phyloP scores from a whole-genome alignment of 2,888 invertebrate genomes.

The Cheilosia pagana region DNA sequence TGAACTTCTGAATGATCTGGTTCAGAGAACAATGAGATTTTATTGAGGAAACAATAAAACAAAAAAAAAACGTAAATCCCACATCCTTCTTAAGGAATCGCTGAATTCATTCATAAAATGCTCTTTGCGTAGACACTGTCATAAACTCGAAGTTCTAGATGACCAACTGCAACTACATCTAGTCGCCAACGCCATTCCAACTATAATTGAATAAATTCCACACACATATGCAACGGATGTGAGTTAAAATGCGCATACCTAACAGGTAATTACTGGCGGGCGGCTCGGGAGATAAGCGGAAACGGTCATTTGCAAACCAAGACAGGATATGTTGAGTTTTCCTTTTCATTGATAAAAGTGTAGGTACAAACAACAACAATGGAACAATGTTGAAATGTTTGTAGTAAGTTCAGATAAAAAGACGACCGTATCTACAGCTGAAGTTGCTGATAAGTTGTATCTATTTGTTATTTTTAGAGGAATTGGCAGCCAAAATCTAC shows the following conservation, averaged over 20 bases:
- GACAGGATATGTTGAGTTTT: not conserved
- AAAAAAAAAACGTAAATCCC: constrained; percentile 19
- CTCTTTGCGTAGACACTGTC: constrained; percentile 13
- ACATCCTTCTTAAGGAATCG: constrained; percentile 5
- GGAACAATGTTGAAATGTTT: not conserved
- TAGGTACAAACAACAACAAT: not conserved
- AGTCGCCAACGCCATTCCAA: constrained; percentile 42
- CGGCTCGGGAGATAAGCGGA: constrained; percentile 8
- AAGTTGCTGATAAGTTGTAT: not conserved
- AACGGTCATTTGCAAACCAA: constrained; percentile 2
- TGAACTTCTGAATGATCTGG: constrained; percentile 47
- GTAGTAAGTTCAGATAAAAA: not conserved
- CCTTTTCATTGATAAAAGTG: not conserved
- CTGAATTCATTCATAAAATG: constrained; percentile 27
- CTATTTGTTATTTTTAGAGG: too few species aligned
- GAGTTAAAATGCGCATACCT: not conserved
- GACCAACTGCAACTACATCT: too few species aligned
- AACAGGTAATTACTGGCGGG: not conserved
- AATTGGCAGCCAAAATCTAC: too few species aligned
- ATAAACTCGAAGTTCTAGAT: constrained; percentile 4
- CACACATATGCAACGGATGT: constrained; percentile 22
- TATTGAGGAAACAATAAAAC: constrained; percentile 53
- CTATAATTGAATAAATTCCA: constrained; percentile 18
- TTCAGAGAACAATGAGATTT: constrained; percentile 36
- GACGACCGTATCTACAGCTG: not conserved